phyloP scores from a whole-genome alignment of 2,888 invertebrate species.

The Lapara coniferarum region DNA sequence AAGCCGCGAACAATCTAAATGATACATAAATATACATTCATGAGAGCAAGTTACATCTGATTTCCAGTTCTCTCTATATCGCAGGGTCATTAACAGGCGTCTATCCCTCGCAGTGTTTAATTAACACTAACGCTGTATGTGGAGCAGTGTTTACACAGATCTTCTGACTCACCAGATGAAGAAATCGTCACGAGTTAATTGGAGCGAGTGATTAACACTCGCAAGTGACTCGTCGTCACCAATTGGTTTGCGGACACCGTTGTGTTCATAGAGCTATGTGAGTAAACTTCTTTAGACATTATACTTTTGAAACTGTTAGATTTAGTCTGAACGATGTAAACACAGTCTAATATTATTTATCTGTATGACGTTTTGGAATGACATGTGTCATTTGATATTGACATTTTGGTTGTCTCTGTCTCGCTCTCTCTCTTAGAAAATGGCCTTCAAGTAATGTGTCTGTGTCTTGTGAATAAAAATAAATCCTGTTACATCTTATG shows the following conservation, averaged over 20 bases:
- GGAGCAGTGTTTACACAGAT: constrained; percentile 5
- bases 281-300: no score
- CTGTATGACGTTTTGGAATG: no score
- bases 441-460: no score
- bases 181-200: background rate
- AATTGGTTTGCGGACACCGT: background rate
- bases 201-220: background rate
- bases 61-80: background rate
- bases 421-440: no score
- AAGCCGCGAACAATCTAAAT: no score
- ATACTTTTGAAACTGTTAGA: no score
- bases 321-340: no score
- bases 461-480: no score
- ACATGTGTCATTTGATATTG: no score
- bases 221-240: background rate
- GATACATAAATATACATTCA: background rate
- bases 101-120: constrained; percentile 1
- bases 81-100: background rate
- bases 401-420: no score
- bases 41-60: background rate
- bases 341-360: no score
- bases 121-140: constrained; percentile 3
- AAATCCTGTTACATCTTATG: no score
- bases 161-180: background rate
- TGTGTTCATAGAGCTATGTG: background rate